Conservation (phyloP, 2,888 invertebrate genomes). For the Serrognathus titanus region DNA sequence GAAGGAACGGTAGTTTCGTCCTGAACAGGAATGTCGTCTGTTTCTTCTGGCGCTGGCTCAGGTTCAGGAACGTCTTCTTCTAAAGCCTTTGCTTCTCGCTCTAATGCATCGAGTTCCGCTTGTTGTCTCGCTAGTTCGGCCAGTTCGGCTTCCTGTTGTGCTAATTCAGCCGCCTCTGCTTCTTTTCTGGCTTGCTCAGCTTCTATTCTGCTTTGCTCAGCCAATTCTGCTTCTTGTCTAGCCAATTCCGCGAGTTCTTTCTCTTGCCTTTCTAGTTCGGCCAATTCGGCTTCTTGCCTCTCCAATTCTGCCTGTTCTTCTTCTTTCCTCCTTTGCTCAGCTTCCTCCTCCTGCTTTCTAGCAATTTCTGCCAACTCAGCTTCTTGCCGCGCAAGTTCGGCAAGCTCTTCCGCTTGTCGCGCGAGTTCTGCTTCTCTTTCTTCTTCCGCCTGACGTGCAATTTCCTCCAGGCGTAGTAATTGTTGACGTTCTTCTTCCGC, state of each 20-base stretch:
- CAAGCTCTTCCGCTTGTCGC: conserved; percentile 55
- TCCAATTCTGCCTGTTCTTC: conserved; percentile 53
- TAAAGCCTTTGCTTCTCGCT: conserved; percentile 18
- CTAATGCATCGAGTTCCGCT: conserved; percentile 20
- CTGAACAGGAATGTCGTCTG: conserved; percentile 45
- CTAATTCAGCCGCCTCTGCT: conserved; percentile 34
- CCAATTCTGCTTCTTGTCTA: conserved; percentile 59
- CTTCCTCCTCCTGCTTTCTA: conserved; percentile 57
- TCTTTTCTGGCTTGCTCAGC: conserved; percentile 36
- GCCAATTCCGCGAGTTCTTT: conserved; percentile 52
- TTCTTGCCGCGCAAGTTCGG: conserved; percentile 54
- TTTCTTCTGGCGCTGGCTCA: conserved; percentile 37
- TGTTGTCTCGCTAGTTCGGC: conserved; percentile 34
- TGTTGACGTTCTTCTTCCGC: conserved; percentile 49
- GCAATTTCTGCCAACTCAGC: conserved; percentile 62
- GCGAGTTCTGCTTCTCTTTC: conserved; percentile 66
- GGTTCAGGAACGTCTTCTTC: conserved; percentile 41
- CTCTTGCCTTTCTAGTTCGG: conserved; percentile 54
- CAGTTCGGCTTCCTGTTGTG: conserved; percentile 29
- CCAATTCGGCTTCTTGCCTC: conserved; percentile 61
- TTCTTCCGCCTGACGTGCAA: conserved; percentile 61
- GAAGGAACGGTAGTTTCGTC: conserved; percentile 18
- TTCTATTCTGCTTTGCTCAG: conserved; percentile 47
- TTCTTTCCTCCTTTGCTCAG: conserved; percentile 52
- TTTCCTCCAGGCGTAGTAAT: conserved; percentile 55